phyloP scores from a whole-genome alignment of 2,888 invertebrate species.

The Beris chalybata region DNA sequence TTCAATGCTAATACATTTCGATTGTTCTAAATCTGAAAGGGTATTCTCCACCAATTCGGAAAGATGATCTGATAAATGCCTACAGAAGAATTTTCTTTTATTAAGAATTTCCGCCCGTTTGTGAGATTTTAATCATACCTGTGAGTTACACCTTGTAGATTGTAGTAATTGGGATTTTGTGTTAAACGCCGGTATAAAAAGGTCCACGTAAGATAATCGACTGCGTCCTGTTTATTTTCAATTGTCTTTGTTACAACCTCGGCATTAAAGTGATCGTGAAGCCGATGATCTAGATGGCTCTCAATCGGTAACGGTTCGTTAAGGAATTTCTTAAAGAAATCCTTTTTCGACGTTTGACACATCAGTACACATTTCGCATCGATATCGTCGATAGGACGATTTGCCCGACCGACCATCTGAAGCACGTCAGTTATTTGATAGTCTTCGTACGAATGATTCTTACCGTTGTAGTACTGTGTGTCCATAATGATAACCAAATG shows the following conservation, averaged over 20 bases:
- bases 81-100: constrained; percentile 45
- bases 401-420: constrained; percentile 97
- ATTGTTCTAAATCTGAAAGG: constrained; percentile 89
- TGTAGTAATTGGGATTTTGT: constrained; percentile 99
- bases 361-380: constrained; percentile 94
- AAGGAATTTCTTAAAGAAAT: constrained; percentile 97
- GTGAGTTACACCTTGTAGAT: constrained; percentile 94
- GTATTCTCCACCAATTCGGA: constrained; percentile 98
- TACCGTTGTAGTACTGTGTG: constrained; percentile 88
- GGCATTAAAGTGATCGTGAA: constrained; percentile 99
- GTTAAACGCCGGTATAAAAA: constrained; percentile 95
- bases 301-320: constrained; percentile 97
- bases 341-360: constrained; percentile 97
- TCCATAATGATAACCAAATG: constrained; percentile 98
- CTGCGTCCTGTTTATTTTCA: constrained; percentile 99
- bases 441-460: constrained; percentile 88
- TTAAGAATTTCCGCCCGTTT: neutral
- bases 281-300: constrained; percentile 95
- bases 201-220: constrained; percentile 99
- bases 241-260: constrained; percentile 99
- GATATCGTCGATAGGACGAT: constrained; percentile 87
- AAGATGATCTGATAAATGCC: constrained; percentile 96
- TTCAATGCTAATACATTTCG: constrained; percentile 96
- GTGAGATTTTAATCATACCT: constrained; percentile 50
- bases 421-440: constrained; percentile 96